Evolutionary conservation across 2,888 invertebrate genomes (phyloP).

Genomic region (Ametastegia equiseti): DNA sequence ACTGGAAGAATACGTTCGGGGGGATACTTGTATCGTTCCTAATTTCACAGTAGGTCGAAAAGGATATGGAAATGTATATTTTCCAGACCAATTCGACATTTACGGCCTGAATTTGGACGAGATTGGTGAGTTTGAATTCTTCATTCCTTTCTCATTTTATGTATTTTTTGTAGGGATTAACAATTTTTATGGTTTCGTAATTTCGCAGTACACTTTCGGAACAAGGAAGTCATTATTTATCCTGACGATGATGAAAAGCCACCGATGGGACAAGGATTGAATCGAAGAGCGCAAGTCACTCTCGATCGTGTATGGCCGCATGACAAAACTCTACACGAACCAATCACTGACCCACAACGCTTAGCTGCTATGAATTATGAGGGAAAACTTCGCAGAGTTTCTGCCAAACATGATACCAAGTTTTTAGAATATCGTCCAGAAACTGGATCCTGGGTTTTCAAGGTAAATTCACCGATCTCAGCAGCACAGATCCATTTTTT

Average conservation of each 20-base stretch:
- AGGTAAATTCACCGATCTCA: conserved; percentile 77
- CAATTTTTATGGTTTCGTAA: neutral
- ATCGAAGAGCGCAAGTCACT: conserved; percentile 93
- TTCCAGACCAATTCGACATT: conserved; percentile 90
- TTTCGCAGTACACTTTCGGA: conserved; percentile 89
- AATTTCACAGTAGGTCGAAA: conserved; percentile 92
- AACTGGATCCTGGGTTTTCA: conserved; percentile 98
- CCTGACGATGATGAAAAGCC: conserved; percentile 95
- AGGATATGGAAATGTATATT: conserved; percentile 94
- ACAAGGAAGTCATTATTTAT: conserved; percentile 97
- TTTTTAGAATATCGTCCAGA: conserved; percentile 97
- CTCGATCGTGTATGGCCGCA: conserved; percentile 96
- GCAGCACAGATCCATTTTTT: no score
- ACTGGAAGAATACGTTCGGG: conserved; percentile 83
- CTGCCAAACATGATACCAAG: conserved; percentile 91
- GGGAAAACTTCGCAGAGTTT: conserved; percentile 88
- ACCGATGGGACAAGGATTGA: conserved; percentile 90
- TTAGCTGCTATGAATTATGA: conserved; percentile 90
- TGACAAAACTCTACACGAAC: conserved; percentile 88
- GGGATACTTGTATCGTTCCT: conserved; percentile 89
- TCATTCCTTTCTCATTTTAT: conserved; percentile 15
- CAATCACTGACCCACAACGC: conserved; percentile 89
- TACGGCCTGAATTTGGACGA: conserved; percentile 91
- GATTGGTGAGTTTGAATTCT: conserved; percentile 79
- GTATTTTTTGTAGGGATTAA: neutral